Evolutionary conservation across 2,888 invertebrate genomes (phyloP), one percentile per base, ranked within the genome.

Genomic region (Horisme vitalbata): DNA sequence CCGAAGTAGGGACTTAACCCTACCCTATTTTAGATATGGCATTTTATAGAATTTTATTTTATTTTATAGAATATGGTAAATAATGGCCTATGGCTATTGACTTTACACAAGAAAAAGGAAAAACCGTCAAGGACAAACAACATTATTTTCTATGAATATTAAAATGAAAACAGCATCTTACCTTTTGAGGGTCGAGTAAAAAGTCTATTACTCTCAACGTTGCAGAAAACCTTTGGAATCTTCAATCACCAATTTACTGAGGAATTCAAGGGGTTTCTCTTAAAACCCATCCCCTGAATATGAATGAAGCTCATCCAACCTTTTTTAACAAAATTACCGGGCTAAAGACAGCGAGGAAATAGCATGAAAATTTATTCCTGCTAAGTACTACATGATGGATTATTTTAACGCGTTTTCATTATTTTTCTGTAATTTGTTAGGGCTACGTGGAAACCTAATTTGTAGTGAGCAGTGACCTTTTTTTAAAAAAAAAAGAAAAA

Each of bases 311-410:
- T 8, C 24, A 31, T 24, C 21, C 21, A 39, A 48, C 48, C 43
- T 48, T 52, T 48, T 57, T 53, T 57, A 41, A 48, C 43, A 41
- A 48, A 39, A 48, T 59, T 50, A 50, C 52, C 34, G 30, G 31
- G 32, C 41, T 46, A 31, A 45, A 46, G 47, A 44, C 39, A 35
- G 45, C 27, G 39, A 36, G 45, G 45, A 54, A 51, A 55, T 49
- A 41, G 32, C 41, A 51, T 59, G 55, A 59, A 61, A 57, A 59
- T 61, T 59, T 55, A 55, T 59, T 31, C 39, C 41, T 18, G 34
- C 33, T 50, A 53, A 55, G 52, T 45, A 50, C 49, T 41, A 32
- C 48, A 41, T 49, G 55, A 59, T 57, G 52, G 48, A 54, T 59
- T 57, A 52, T 51, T 38, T 51, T 47, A 9, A 41, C 36, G 41